Base-by-base conservation (phyloP, 2,888 invertebrate species). In the Eutolmus rufibarbis region DNA sequence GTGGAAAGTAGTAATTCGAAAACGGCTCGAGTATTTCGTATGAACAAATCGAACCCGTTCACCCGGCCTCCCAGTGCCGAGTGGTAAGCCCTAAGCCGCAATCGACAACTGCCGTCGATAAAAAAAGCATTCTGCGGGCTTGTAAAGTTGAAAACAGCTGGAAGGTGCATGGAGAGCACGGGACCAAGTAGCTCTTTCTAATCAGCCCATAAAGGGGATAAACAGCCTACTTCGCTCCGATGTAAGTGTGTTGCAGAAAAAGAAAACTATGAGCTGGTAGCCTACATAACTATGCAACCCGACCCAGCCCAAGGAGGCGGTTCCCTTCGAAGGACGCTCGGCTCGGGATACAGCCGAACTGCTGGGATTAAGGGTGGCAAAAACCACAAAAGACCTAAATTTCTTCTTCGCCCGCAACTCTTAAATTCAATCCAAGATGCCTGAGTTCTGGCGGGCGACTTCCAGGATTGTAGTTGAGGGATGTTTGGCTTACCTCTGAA, bases 1-100 rank as follows among this genome's bases (percentile, higher is more conserved):
- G 51, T 79, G 79, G 79, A 79, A 79, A 79, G 31, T 79, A 79
- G 79, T 79, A 79, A 79, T 79, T 46, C 51, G 28, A 51, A 51
- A 79, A 34, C 51, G 28, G 9, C 19, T 28, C 23, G 28, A 66
- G 66, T 66, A 28, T 79, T 51, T 51, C 31, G 16, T 79, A 46
- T 51, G 31, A 79, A 79, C 31, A 51, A 79, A 51, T 79, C 28
- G 51, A 79, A 46, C 5, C 14, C 66, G 5, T 57, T 14, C n/a
- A 43, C 8, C 1, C 9, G 28, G 9, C 46, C 79, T 19, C 40
- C 7, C 77, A 7, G 28, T 8, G 14, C 40, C 12, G 23, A 43
- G 37, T 34, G 37, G 23, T 8, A 79, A 23, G n/a, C 51, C 31
- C 28, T 51, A 79, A 23, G 5, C 79, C 79, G 43, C 79, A 79